Evolutionary conservation across 2,888 invertebrate genomes (phyloP), one percentile per base, ranked within the genome.

Genomic region (Aquatica leii): DNA sequence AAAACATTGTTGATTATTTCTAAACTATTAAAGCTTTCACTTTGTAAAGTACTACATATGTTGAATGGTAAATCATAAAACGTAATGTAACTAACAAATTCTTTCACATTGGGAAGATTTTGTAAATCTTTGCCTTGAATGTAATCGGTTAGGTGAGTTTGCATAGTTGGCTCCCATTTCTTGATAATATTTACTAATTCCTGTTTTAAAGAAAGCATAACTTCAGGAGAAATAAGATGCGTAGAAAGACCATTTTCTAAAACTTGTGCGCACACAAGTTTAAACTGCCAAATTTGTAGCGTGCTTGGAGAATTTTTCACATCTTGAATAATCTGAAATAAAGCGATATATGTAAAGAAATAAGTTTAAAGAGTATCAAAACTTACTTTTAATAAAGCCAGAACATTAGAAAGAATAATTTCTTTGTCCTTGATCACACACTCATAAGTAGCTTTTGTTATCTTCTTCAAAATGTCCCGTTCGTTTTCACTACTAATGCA

Each of bases 361-460:
- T 48, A 5, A 21, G 9, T n/a, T 20, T 21, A 43, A 63, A n/a
- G 12, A 34, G 31, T 35, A 15, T 68, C n/a, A n/a, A 60, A 66
- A 68, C 81, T 81, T 73, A 91, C 91, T 85, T 89, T 88, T 66
- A 89, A 80, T 64, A 90, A 83, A 0, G 87, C 86, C 1, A 91
- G 83, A 86, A 92, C 91, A 51, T 90, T 85, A 1, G 92, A 90
- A 68, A 94, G 79, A 14, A 91, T 86, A 74, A 89, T 89, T 73
- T 93, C 82, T 74, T 92, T 91, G 79, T 95, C 94, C 73, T 89
- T 88, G 1, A 91, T 88, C 0, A 93, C 88, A 56, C 93, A 93
- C 77, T 94, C 93, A 74, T 93, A 92, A 4, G 92, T 88, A 15
- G 91, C 84, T 79, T 88, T 86, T 46, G 87, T 86, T 52, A 92